Evolutionary conservation across 2,888 invertebrate species (phyloP), one percentile per base, ranked within the genome.

Genomic region (Copidosoma aretas): DNA sequence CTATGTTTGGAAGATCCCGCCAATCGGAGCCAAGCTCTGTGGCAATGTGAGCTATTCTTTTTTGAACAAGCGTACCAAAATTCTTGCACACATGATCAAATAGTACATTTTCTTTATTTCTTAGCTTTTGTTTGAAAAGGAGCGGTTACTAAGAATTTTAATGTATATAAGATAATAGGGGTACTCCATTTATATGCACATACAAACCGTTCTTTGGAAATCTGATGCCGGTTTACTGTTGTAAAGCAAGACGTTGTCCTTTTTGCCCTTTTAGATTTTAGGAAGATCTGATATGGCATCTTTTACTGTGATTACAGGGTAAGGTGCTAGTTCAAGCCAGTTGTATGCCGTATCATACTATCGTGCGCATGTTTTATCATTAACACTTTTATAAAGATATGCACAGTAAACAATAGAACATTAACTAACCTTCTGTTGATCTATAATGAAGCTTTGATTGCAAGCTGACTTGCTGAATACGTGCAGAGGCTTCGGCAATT

Each of bases 281-380:
- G 94, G 94, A 62, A 95, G 84, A 82, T 95, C 95, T 49, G 91
- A 91, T 89, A 32, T n/a, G 0, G 93, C 90, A 82, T 95, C 94
- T n/a, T 89, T 85, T 1, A 94, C 91, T 1, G 91, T 92, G 73
- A 93, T 90, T 0, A 91, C 91, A 54, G 93, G 86, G 67, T 89
- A 89, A 0, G 94, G 94, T 0, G 93, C 93, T 0, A 90, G 89
- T 49, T 88, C 88, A 17, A 85, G 86, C 89, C 91, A 90, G 51
- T 85, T 86, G 60, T 87, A 87, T 74, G 89, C 88, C 0, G 88
- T 84, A 14, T 71, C 71, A 64, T 79, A 80, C 77, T 78, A 60
- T 46, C 61, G n/a, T n/a, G 32, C 8, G 32, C 32, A 3, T 32
- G 8, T 32, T 32, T 32, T 32, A 32, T 8, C 32, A 32, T 32